These are phyloP conservation scores for Alligator mississippiensis DNA, from an alignment of 2,113 vertebrate species.

Conservation along the genomic window DNA sequence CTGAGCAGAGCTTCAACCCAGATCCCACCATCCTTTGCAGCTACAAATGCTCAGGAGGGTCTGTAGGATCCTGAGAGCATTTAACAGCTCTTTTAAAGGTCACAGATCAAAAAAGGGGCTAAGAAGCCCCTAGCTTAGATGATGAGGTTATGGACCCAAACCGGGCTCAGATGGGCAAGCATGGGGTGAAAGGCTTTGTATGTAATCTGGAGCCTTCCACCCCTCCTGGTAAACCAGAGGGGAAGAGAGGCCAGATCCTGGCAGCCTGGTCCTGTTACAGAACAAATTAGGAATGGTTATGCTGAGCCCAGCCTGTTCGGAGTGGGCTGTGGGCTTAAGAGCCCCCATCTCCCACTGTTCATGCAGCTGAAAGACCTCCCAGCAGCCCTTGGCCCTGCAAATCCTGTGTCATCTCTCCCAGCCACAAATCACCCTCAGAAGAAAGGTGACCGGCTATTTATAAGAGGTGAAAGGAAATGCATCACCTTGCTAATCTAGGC, in stretches of 20 bases:
- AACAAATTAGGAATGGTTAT: background rate
- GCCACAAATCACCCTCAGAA: background rate
- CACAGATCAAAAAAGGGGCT: background rate
- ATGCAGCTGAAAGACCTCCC: fast-evolving
- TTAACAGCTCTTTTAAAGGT: background rate
- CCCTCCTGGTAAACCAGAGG: background rate
- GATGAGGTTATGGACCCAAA: background rate
- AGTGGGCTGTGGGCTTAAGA: background rate
- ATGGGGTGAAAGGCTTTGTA: background rate
- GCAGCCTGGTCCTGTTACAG: background rate
- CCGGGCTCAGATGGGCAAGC: background rate
- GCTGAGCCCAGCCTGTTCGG: background rate
- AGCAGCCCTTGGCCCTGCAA: background rate
- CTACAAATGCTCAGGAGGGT: background rate
- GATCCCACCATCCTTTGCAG: background rate
- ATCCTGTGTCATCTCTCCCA: background rate
- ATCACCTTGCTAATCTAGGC: background rate
- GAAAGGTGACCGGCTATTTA: background rate
- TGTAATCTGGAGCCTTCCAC: background rate
- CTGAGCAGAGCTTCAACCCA: background rate
- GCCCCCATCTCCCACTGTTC: background rate
- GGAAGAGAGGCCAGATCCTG: background rate
- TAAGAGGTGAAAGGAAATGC: background rate
- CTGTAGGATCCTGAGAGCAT: background rate
- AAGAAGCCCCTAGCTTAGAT: background rate